phyloP scores from a whole-genome alignment of 30 jellyfish, hydroid and myxozoan species.

The Nemopilema nomurai region DNA sequence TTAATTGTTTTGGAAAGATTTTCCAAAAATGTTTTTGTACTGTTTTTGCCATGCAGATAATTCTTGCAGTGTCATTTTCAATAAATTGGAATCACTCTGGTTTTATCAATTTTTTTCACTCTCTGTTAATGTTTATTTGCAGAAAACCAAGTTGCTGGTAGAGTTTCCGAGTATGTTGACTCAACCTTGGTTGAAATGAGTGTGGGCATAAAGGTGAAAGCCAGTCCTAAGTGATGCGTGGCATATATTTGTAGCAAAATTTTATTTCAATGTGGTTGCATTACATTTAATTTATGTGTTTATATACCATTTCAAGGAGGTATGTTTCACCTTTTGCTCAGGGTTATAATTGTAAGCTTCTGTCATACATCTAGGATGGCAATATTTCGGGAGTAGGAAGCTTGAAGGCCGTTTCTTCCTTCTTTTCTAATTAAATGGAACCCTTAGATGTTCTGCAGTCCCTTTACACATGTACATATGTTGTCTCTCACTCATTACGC shows the following conservation, averaged over 20 bases:
- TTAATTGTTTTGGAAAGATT: too few species aligned
- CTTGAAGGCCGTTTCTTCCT: too few species aligned
- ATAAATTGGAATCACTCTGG: not conserved
- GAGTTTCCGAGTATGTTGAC: slow-evolving; percentile 54
- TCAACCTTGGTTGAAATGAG: slow-evolving; percentile 38
- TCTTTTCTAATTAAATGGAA: too few species aligned
- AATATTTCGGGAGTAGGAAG: too few species aligned
- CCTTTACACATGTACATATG: too few species aligned
- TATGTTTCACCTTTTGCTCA: too few species aligned
- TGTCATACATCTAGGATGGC: too few species aligned
- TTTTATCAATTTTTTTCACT: not conserved
- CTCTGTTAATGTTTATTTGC: not conserved
- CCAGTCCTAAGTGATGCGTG: not conserved
- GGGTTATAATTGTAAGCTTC: too few species aligned
- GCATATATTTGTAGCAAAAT: not conserved
- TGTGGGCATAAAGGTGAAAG: not conserved
- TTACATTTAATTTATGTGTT: too few species aligned
- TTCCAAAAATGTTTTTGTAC: not conserved
- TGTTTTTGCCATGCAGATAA: not conserved
- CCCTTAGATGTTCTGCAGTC: too few species aligned
- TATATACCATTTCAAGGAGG: too few species aligned
- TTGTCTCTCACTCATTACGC: too few species aligned
- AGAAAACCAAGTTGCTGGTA: slow-evolving; percentile 73
- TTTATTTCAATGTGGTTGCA: not conserved
- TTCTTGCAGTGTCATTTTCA: not conserved